Base-by-base conservation (phyloP, 2,113 vertebrate genomes). In the Grantiella picta region DNA sequence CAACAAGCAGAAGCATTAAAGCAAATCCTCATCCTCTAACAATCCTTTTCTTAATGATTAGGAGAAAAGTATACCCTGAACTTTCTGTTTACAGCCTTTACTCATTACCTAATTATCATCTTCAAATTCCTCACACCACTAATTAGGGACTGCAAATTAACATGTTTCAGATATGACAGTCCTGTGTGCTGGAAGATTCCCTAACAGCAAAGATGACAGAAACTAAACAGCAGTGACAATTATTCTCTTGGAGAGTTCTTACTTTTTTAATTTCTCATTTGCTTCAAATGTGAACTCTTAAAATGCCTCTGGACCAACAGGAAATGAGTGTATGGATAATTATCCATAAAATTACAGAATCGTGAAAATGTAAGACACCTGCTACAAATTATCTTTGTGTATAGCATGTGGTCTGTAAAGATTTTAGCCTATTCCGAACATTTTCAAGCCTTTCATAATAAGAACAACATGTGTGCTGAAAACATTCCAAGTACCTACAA, bases 391-490 rank as follows among this genome's bases (percentile, higher is more conserved):
- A 97, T 89, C 89, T 92, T 86, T 80, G 88, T 69, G 61, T 95
- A 96, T 45, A 95, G 80, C 86, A 95, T 53, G 54, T 60, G 78
- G 63, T 79, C 95, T 94, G 94, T 95, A 94, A 97, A 96, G 92
- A 97, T 87, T 94, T 94, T 92, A 95, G 90, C 88, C 71, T 72
- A 68, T 83, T 95, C 79, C 83, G 94, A 95, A 95, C 56, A 40
- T 95, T 97, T 97, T 96, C 94, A 96, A 87, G 64, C 70, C 89
- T 96, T 86, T 92, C 97, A 89, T 83, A 98, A 96, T 85, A 97
- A 97, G 92, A 97, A 97, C 92, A 97, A 97, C 92, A 97, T 94
- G 94, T 94, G 71, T 75, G 81, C 59, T 95, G 94, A 97, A 97
- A 97, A 95, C 68, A 75, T 97, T 97, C 95, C 96, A 97, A 96